Base-by-base conservation (phyloP, 2,797 vertebrate species). In the Leptoclinus maculatus region DNA sequence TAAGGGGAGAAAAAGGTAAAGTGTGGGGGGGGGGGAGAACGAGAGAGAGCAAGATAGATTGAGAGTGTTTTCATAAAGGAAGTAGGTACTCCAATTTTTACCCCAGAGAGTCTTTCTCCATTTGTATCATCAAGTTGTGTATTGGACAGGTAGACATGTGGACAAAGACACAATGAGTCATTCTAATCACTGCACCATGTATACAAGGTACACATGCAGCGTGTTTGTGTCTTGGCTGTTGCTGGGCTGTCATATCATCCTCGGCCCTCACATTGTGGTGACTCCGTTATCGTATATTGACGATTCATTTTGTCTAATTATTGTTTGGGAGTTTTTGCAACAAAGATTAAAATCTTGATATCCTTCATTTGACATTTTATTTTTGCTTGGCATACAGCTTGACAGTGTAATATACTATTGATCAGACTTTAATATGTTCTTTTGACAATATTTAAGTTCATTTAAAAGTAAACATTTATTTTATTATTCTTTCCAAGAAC, bases 91-190 rank as follows among this genome's bases (percentile, higher is more conserved):
- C 38, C 23, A 62, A 21, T 69, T 66, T 34, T 25, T 62, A 77
- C 63, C n/a, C 21, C 1, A 16, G 25, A 69, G 45, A 58, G 16
- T 41, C 47, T 69, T 64, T 32, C 19, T 27, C 78, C 39, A 68
- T 39, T 62, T 58, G 25, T 43, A 56, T 63, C 57, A 66, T 66
- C n/a, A 58, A 72, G 59, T 47, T 69, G 41, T 47, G 47, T 53
- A 56, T 34, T 49, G 38, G 76, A 68, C 16, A 12, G 51, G 38
- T 38, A 39, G 51, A 58, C 6, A 45, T 45, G 62, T 39, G 41
- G 53, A 72, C 59, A 72, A 69, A 79, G 67, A 65, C 29, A 29
- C n/a, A n/a, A n/a, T n/a, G 5, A 84, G 73, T 83, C 65, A 60
- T 64, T 74, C 5, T 49, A 72, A 77, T 62, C 43, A 58, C 6